Conservation (phyloP, 2,113 vertebrate species). For the Lophochroa leadbeateri region DNA sequence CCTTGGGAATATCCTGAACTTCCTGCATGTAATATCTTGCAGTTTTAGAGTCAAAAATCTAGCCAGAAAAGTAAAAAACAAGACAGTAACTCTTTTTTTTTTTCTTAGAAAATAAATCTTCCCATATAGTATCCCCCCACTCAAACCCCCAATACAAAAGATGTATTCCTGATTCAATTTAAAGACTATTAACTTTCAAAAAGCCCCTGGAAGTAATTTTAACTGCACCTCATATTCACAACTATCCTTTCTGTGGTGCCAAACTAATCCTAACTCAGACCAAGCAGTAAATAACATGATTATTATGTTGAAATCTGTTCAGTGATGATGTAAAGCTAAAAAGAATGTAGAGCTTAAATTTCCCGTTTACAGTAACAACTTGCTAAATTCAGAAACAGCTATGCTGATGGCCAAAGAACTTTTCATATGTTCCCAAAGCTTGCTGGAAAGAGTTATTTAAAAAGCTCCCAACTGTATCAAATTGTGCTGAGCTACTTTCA, state of each 20-base stretch:
- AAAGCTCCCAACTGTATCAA: background rate
- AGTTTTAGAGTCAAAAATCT: background rate
- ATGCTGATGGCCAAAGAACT: background rate
- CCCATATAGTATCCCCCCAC: background rate
- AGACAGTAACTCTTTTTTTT: background rate
- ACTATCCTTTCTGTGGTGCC: background rate
- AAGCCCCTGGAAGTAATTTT: background rate
- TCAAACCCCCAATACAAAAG: background rate
- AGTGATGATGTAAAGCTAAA: conserved; percentile 9
- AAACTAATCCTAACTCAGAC: conserved; percentile 29
- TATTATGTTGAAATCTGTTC: conserved; percentile 8
- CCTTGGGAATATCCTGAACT: background rate
- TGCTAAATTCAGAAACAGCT: background rate
- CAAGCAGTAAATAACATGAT: conserved; percentile 8
- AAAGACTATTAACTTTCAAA: conserved; percentile 1
- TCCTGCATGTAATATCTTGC: background rate
- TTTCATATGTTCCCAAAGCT: background rate
- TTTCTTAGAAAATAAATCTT: background rate
- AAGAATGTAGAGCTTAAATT: conserved; percentile 9
- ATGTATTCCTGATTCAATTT: background rate
- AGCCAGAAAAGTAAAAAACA: background rate
- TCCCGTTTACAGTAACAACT: background rate
- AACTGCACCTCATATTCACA: background rate
- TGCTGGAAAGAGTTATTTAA: conserved; percentile 20
- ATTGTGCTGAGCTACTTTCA: background rate